Evolutionary conservation across 2,113 vertebrate genomes (phyloP).

Genomic region (Oncorhynchus tshawytscha): DNA sequence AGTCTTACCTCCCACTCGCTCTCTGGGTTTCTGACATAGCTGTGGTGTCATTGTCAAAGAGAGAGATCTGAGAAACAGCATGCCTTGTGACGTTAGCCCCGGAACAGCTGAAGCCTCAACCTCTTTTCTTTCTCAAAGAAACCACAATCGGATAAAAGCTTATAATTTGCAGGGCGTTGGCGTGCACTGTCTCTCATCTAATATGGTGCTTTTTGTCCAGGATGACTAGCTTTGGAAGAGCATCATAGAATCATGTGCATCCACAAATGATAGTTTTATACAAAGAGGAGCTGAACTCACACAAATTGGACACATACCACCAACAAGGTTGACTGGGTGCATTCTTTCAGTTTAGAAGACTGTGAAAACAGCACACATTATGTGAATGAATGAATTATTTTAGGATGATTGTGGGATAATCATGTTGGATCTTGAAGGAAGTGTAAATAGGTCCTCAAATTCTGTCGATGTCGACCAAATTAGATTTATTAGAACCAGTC

Average conservation of each 20-base stretch:
- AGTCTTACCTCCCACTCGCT: slow-evolving; percentile 8
- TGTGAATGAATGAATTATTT: too few relatives aligned
- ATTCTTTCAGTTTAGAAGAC: slow-evolving; percentile 10
- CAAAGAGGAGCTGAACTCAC: slow-evolving; percentile 5
- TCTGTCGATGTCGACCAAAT: too few relatives aligned
- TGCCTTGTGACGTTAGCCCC: slow-evolving; percentile 27
- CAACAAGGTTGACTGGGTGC: slow-evolving; percentile 46
- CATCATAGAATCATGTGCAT: slow-evolving; percentile 51
- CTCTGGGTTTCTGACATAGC: slow-evolving; percentile 20
- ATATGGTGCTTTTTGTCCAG: slow-evolving; percentile 46
- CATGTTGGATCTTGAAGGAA: too few relatives aligned
- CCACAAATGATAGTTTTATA: slow-evolving; percentile 62
- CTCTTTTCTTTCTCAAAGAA: slow-evolving; percentile 30
- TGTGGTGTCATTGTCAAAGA: slow-evolving; percentile 20
- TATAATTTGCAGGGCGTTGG: slow-evolving; percentile 55
- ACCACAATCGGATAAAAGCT: slow-evolving; percentile 56
- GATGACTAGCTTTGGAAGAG: slow-evolving; percentile 32
- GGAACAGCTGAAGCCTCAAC: slow-evolving; percentile 17
- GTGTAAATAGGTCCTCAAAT: slow-evolving; percentile 25
- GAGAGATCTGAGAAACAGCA: slow-evolving; percentile 2
- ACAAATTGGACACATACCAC: neutral
- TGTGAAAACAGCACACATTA: too few relatives aligned
- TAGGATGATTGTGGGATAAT: too few relatives aligned
- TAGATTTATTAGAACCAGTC: too few relatives aligned
- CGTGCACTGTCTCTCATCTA: slow-evolving; percentile 44